Conservation (phyloP, 2,797 vertebrate genomes). For the Smutsia gigantea region DNA sequence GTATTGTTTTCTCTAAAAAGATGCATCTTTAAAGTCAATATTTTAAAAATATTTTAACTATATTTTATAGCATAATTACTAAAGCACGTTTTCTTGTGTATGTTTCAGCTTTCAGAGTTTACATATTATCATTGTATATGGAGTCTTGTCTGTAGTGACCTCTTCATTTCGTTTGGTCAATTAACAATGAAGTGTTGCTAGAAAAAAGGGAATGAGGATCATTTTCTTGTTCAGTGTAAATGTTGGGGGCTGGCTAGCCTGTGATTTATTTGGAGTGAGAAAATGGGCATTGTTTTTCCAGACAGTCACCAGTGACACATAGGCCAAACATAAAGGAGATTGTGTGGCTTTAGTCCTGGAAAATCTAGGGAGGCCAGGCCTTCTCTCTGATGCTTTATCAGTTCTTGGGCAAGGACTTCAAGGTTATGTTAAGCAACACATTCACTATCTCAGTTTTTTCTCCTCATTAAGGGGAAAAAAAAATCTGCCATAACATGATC, state of each 20-base stretch:
- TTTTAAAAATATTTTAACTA: background rate
- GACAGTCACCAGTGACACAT: constrained; percentile 64
- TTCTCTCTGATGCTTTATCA: constrained; percentile 79
- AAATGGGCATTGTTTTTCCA: constrained; percentile 9
- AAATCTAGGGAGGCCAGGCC: constrained; percentile 38
- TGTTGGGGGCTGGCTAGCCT: background rate
- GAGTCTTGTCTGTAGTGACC: background rate
- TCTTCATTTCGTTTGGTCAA: background rate
- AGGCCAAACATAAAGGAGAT: constrained; percentile 48
- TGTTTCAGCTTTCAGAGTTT: background rate
- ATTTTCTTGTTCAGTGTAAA: constrained; percentile 48
- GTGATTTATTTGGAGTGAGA: constrained; percentile 52
- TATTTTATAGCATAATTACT: background rate
- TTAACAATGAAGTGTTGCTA: constrained; percentile 36
- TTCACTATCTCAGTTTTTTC: constrained; percentile 69
- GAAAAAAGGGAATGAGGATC: constrained; percentile 42
- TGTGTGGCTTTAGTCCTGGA: constrained; percentile 37
- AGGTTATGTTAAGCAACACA: constrained; percentile 70
- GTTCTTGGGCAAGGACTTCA: constrained; percentile 66
- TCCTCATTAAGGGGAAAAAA: constrained; percentile 71
- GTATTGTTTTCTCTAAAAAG: background rate
- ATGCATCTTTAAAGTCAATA: background rate
- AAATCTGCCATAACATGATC: constrained; percentile 60
- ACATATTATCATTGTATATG: background rate
- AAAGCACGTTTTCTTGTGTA: background rate